Evolutionary conservation across 2,113 vertebrate genomes (phyloP), one percentile per base, ranked within the genome.

Genomic region (Gasterosteus aculeatus): DNA sequence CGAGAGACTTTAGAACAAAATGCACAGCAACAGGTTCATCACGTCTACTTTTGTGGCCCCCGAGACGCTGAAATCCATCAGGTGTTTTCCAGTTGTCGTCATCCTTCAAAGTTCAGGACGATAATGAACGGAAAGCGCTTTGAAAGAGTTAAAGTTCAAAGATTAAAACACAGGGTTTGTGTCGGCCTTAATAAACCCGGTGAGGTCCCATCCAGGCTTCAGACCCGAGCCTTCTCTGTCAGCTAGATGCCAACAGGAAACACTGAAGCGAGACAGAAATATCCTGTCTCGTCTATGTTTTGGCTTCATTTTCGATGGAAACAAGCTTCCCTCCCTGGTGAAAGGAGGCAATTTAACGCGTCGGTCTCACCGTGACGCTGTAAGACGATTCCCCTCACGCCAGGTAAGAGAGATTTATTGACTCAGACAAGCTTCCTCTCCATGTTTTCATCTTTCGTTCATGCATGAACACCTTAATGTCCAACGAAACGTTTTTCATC

Each of bases 161-260:
- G 22, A 26, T 26, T 26, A 26, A 26, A 26, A 26, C 33, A 33
- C 33, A 33, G 33, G 33, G 5, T 5, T 33, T 33, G 33, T 33
- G 33, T 33, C 3, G 0, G 10, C 57, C 54, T 68, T 60, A 74
- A 68, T 77, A 53, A 72, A 76, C 19, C 44, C 29, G 12, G 38
- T 4, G n/a, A 78, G 46, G 19, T 69, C 68, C 51, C 44, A 31
- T 38, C 38, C 46, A 38, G 44, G 11, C n/a, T 83, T 62, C 10
- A 61, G 75, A 54, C 51, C 69, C 66, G 12, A 84, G 49, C 83
- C 65, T 18, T 51, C 22, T 57, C 0, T 71, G 8, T 15, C 39
- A 64, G 39, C 18, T 39, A 19, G 75, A 35, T 0, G 39, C 44
- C 42, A 57, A 70, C 73, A 18, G 2, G 35, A 41, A 10, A 31